These are phyloP conservation scores for Physella acuta DNA, from an alignment of 1,140 invertebrate species.

Conservation along the genomic window DNA sequence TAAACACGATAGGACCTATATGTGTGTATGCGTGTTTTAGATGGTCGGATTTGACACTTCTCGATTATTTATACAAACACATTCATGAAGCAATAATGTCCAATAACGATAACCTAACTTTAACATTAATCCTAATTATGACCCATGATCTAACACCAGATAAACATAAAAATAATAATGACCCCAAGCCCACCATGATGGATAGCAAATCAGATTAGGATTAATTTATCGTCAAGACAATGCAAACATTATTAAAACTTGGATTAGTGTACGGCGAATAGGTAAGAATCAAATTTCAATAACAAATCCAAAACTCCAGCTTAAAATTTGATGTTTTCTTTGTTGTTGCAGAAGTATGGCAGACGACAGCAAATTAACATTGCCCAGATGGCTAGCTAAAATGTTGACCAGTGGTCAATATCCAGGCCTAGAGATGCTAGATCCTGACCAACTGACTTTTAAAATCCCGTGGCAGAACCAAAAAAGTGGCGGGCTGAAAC, in stretches of 20 bases:
- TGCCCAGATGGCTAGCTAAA: not conserved
- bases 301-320: not conserved
- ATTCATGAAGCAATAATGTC: too few species aligned
- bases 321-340: not conserved
- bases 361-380: not conserved
- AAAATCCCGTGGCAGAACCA: not conserved
- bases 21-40: too few species aligned
- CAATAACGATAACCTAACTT: too few species aligned
- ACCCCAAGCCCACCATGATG: not conserved
- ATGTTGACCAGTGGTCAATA: not conserved
- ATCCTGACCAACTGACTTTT: not conserved
- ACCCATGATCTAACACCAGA: too few species aligned
- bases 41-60: too few species aligned
- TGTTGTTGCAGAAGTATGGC: not conserved
- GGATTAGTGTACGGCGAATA: not conserved
- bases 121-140: too few species aligned
- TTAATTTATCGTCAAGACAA: not conserved
- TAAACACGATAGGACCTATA: too few species aligned
- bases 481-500: not conserved
- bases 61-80: too few species aligned
- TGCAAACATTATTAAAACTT: not conserved
- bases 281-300: not conserved
- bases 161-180: too few species aligned
- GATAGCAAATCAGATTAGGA: not conserved
- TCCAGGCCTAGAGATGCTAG: not conserved